Evolutionary conservation across 2,888 invertebrate species (phyloP), one percentile per base, ranked within the genome.

Genomic region (Dolichopus griseipennis): DNA sequence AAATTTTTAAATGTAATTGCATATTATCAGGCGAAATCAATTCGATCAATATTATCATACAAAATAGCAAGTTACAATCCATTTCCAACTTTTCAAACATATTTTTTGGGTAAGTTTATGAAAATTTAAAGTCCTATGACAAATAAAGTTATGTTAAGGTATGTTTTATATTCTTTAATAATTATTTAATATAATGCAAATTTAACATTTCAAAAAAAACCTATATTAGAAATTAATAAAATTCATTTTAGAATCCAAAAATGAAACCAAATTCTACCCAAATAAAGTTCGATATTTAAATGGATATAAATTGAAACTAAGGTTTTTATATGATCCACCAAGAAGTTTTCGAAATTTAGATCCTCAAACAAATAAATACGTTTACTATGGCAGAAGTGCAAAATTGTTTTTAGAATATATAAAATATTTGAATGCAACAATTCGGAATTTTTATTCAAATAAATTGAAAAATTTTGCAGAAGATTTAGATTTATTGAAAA

Each of bases 1-100:
- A 52, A 52, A 52, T 52, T 52, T 52, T 52, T 52, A 52, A 52
- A 52, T 52, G 52, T 52, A 18, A 52, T 52, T 52, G 52, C 18
- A 18, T 52, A 52, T 18, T 18, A 52, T 18, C 15, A 6, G 12
- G 37, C 37, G 8, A 8, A 12, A 37, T 27, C 27, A 27, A 27
- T 27, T 27, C 27, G 8, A 15, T 41, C 8, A 7, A 41, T 6
- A 52, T 52, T 52, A 52, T 2, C 1, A 52, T 52, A n/a, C 6
- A 7, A 52, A 52, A 52, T 52, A 18, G 52, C 52, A 52, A 52
- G 52, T 52, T 52, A 52, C 6, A 52, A 52, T 52, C 52, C 52
- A 52, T 52, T 52, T 18, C 52, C 52, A 15, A 52, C 9, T 12
- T 18, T 52, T 12, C 15, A 6, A 18, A 52, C 18, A 2, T 52